These are phyloP conservation scores for Microchirus variegatus DNA, from an alignment of 2,797 vertebrate genomes.

Conservation along the genomic window DNA sequence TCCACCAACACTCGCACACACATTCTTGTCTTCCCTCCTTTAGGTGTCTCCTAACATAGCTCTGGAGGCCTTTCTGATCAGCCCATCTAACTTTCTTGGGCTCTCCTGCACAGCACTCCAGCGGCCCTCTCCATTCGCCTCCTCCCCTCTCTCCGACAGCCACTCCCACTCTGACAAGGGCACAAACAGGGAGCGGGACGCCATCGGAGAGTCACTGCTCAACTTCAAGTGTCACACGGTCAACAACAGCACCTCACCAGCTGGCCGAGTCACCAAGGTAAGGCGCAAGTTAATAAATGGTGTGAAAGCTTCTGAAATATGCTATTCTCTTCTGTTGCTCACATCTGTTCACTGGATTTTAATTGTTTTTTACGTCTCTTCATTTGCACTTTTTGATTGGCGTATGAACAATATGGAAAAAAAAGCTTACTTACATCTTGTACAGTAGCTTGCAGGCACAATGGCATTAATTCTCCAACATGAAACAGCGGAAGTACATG, in stretches of 20 bases:
- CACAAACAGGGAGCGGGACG: constrained; percentile 40
- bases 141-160: constrained; percentile 51
- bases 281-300: constrained; percentile 30
- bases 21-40: background rate
- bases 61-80: constrained; percentile 87
- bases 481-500: constrained; percentile 2
- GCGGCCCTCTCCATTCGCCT: constrained; percentile 46
- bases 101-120: constrained; percentile 88
- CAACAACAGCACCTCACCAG: constrained; percentile 81
- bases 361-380: background rate
- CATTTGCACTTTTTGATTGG: background rate
- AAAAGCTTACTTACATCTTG: constrained; percentile 17
- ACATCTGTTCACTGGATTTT: constrained; percentile 1
- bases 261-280: constrained; percentile 86
- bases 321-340: background rate
- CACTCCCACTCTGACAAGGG: constrained; percentile 58
- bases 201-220: constrained; percentile 76
- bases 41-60: constrained; percentile 89
- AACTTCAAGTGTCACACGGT: constrained; percentile 89
- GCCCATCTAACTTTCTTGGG: constrained; percentile 83
- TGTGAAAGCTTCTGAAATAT: constrained; percentile 32
- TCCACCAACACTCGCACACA: background rate
- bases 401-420: background rate
- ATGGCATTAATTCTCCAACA: constrained; percentile 27
- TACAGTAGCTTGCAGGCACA: constrained; percentile 38